Evolutionary conservation across 2,888 invertebrate species (phyloP), one percentile per base, ranked within the genome.

Genomic region (Dynastes tityus): DNA sequence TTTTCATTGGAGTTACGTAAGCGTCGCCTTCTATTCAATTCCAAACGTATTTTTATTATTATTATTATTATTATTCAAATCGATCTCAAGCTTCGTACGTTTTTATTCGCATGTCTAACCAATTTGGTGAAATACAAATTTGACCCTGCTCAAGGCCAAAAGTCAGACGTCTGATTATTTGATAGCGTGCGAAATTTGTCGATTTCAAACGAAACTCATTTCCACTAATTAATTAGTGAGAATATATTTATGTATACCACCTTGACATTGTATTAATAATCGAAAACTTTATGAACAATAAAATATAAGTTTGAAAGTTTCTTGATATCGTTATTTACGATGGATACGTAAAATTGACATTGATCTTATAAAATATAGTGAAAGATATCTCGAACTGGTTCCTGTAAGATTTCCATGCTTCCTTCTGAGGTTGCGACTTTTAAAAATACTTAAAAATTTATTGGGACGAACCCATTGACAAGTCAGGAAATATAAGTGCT

Each of bases 111-210:
- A 11, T 16, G 22, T 65, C 22, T 55, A 55, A 55, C 55, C 2
- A 45, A 11, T 45, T 45, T 45, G 45, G 9, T 9, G 45, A 55
- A 55, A 16, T 22, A 55, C 22, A 55, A 55, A 55, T 55, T 55
- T 55, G 22, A 22, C 55, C 71, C 16, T 55, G 37, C 16, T 55
- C 58, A 71, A 71, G 71, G 71, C 55, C 37, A 40, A 6, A 40
- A 32, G 40, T 58, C 55, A 71, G 55, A 8, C 16, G 71, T 16
- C n/a, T 58, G 22, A 58, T 16, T 37, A 55, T 37, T 71, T 71
- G 40, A 71, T 71, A 16, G 53, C n/a, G 55, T 37, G 55, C 32
- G 55, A 71, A 71, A 71, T 55, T 71, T 32, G 53, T 53, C 11
- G 13, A 29, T 55, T 32, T 71, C 11, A 37, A 58, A 37, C 8